phyloP scores from a whole-genome alignment of 2,113 vertebrate species.

The Limanda limanda region DNA sequence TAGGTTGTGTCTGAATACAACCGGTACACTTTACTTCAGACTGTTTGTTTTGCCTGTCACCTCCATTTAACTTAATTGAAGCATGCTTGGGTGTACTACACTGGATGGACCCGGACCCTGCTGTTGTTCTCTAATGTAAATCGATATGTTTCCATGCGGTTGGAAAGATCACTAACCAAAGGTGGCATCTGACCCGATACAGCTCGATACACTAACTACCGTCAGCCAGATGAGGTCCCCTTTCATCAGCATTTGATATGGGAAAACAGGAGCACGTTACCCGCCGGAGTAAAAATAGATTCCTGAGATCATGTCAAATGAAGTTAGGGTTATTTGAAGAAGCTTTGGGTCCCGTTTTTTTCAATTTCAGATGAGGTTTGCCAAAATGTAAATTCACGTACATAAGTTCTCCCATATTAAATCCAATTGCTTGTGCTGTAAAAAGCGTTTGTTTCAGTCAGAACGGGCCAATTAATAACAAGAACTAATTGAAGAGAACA shows the following conservation, averaged over 20 bases:
- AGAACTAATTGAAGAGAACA: conserved; percentile 38
- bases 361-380: not conserved
- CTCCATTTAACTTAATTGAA: conserved; percentile 67
- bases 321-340: conserved; percentile 54
- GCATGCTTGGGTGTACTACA: conserved; percentile 53
- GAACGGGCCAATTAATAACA: conserved; percentile 6
- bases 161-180: conserved; percentile 76
- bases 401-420: conserved; percentile 2
- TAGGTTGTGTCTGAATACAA: not conserved
- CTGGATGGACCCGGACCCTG: conserved; percentile 22
- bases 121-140: conserved; percentile 72
- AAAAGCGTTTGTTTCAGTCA: conserved; percentile 11
- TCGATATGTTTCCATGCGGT: conserved; percentile 76
- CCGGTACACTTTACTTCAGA: conserved; percentile 7
- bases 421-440: conserved; percentile 4
- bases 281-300: conserved; percentile 62
- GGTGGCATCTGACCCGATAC: conserved; percentile 75
- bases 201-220: conserved; percentile 68
- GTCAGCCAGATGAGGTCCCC: conserved; percentile 69
- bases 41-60: conserved; percentile 64
- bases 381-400: not conserved
- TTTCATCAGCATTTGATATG: conserved; percentile 72
- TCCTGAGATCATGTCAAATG: conserved; percentile 59
- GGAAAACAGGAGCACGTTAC: conserved; percentile 51
- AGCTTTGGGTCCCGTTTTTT: conserved; percentile 10